A percentile compares a stretch with the other conserved stretches of the same genome.
Conservation (phyloP, 2,888 invertebrate genomes). For the Auanema freiburgensis region DNA sequence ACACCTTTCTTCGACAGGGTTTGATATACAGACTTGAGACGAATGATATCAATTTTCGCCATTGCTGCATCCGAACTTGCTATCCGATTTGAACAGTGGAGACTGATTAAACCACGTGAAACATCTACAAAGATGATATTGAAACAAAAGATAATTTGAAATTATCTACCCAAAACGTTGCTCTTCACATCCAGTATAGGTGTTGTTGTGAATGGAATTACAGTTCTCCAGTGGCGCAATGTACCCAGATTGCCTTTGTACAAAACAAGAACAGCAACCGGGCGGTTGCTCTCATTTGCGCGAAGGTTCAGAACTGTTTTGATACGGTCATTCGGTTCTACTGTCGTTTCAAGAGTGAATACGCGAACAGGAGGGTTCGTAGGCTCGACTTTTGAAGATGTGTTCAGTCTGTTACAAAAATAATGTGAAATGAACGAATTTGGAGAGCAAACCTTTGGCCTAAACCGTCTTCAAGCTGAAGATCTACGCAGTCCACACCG, state of each 20-base stretch:
- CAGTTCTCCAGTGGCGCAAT: slow-evolving; percentile 40
- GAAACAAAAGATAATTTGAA: background rate
- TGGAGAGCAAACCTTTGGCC: background rate
- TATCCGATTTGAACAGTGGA: slow-evolving; percentile 36
- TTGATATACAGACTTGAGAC: slow-evolving; percentile 25
- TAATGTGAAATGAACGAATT: no score
- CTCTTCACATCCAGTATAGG: slow-evolving; percentile 22
- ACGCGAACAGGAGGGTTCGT: no score
- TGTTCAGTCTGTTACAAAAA: no score
- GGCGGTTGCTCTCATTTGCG: no score
- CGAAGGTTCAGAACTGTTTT: no score
- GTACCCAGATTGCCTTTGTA: slow-evolving; percentile 39
- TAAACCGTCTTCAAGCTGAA: background rate
- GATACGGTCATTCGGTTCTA: no score
- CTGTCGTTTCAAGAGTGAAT: no score
- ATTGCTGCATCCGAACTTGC: slow-evolving; percentile 35
- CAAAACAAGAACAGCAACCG: slow-evolving; percentile 35
- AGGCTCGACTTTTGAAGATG: no score
- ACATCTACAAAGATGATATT: slow-evolving; percentile 20
- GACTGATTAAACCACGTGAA: slow-evolving; percentile 27
- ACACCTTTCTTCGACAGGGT: background rate
- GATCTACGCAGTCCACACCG: slow-evolving; percentile 32
- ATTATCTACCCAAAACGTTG: slow-evolving; percentile 23
- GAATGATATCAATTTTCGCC: slow-evolving; percentile 36
- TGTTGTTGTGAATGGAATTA: slow-evolving; percentile 25